Conservation (phyloP, 2,888 invertebrate genomes). For the Nowickia ferox region DNA sequence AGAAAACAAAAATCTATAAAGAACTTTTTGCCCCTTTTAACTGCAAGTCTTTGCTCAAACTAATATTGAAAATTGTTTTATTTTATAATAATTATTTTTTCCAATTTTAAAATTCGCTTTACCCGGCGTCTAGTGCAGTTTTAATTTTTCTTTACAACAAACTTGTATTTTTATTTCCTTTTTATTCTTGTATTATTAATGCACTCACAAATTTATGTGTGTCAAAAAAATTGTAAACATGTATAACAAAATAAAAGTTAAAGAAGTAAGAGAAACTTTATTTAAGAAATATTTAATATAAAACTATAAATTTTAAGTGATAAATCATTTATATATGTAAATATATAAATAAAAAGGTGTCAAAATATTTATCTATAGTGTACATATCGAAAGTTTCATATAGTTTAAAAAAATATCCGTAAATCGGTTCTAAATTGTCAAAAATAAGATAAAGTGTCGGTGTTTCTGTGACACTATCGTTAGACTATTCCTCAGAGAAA, state of each 20-base stretch:
- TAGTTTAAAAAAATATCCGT: too few relatives aligned
- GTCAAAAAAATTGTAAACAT: not conserved
- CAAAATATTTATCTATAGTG: too few relatives aligned
- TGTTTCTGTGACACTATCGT: too few relatives aligned
- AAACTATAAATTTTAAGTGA: not conserved
- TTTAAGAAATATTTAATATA: too few relatives aligned
- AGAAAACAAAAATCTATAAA: conserved; percentile 19
- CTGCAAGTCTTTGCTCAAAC: conserved; percentile 42
- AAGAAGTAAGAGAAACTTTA: too few relatives aligned
- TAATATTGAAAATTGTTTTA: conserved; percentile 21
- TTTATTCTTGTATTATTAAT: not conserved
- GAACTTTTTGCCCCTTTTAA: conserved; percentile 58
- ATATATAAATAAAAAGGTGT: too few relatives aligned
- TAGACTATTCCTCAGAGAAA: too few relatives aligned
- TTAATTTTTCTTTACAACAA: conserved; percentile 65
- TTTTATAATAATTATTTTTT: not conserved
- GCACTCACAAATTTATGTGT: conserved; percentile 43
- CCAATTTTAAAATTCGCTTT: conserved; percentile 46
- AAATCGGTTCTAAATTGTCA: too few relatives aligned
- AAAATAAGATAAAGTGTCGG: too few relatives aligned
- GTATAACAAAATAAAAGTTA: too few relatives aligned
- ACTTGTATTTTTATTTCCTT: conserved; percentile 35
- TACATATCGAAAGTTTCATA: too few relatives aligned
- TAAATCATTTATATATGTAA: too few relatives aligned
- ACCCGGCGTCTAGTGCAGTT: conserved; percentile 69